These are phyloP conservation scores for Rhabdophis nuchalis DNA, from an alignment of 2,797 vertebrate species.

Conservation along the genomic window DNA sequence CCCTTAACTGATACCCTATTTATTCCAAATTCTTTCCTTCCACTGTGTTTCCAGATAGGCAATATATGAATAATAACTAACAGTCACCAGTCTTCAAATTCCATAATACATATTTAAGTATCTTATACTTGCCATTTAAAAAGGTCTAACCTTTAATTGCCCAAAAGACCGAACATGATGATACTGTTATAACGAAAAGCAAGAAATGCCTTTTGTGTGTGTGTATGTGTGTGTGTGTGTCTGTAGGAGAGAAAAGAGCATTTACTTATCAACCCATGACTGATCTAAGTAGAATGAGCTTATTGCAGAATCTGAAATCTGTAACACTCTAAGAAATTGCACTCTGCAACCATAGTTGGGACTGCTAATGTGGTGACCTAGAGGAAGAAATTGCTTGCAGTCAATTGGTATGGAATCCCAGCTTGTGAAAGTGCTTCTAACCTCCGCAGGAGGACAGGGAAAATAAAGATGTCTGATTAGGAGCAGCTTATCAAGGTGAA, in stretches of 20 bases:
- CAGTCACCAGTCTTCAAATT: background rate
- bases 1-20: background rate
- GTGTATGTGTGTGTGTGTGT: background rate
- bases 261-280: background rate
- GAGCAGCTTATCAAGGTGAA: background rate
- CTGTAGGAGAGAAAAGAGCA: background rate
- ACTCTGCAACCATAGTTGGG: background rate
- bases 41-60: background rate
- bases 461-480: slow-evolving; percentile 4
- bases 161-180: background rate
- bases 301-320: background rate
- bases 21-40: background rate
- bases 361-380: background rate
- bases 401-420: background rate
- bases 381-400: slow-evolving; percentile 1
- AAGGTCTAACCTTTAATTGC: background rate
- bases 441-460: background rate
- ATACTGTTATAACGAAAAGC: background rate
- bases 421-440: fast-evolving
- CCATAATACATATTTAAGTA: background rate
- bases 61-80: background rate
- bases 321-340: background rate
- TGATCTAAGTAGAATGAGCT: background rate
- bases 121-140: background rate
- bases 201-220: background rate